Evolutionary conservation across 2,888 invertebrate genomes (phyloP).

Genomic region (Ophioninae sp.): DNA sequence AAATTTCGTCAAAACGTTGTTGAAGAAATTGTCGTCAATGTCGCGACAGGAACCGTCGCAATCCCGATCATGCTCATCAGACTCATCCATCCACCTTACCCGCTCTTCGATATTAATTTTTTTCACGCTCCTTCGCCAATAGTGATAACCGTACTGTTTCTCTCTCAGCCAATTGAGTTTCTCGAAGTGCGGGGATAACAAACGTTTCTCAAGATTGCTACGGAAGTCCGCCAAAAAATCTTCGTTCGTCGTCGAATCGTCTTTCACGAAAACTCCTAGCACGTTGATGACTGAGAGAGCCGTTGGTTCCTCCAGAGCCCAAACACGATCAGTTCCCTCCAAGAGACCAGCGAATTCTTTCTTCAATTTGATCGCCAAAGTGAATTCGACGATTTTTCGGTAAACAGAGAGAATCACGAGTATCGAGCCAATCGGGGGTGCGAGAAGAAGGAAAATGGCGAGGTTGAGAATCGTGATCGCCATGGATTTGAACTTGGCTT

Average conservation of each 20-base stretch:
- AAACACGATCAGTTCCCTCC: slow-evolving; percentile 83
- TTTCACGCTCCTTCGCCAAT: slow-evolving; percentile 80
- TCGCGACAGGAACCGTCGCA: slow-evolving; percentile 70
- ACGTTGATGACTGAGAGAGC: slow-evolving; percentile 82
- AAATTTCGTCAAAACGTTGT: slow-evolving; percentile 78
- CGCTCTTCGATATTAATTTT: slow-evolving; percentile 80
- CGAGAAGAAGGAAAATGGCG: slow-evolving; percentile 60
- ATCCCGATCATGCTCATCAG: slow-evolving; percentile 68
- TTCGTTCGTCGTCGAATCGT: slow-evolving; percentile 55
- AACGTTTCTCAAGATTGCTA: slow-evolving; percentile 63
- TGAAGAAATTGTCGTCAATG: slow-evolving; percentile 76
- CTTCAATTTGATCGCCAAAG: slow-evolving; percentile 70
- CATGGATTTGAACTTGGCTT: slow-evolving; percentile 57
- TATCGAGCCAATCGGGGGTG: slow-evolving; percentile 60
- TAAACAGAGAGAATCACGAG: slow-evolving; percentile 65
- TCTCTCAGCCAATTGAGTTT: slow-evolving; percentile 82
- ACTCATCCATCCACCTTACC: slow-evolving; percentile 80
- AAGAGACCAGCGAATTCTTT: slow-evolving; percentile 81
- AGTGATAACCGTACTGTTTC: slow-evolving; percentile 82
- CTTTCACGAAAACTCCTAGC: slow-evolving; percentile 81
- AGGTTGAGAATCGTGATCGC: slow-evolving; percentile 58
- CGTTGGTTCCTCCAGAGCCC: slow-evolving; percentile 82
- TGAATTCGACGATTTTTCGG: slow-evolving; percentile 63
- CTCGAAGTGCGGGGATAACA: slow-evolving; percentile 63
- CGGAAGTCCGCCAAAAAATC: slow-evolving; percentile 67